A percentile compares a stretch with the other conserved stretches of the same genome.
Conservation (phyloP, 2,113 vertebrate genomes). For the Spermophilus dauricus region DNA sequence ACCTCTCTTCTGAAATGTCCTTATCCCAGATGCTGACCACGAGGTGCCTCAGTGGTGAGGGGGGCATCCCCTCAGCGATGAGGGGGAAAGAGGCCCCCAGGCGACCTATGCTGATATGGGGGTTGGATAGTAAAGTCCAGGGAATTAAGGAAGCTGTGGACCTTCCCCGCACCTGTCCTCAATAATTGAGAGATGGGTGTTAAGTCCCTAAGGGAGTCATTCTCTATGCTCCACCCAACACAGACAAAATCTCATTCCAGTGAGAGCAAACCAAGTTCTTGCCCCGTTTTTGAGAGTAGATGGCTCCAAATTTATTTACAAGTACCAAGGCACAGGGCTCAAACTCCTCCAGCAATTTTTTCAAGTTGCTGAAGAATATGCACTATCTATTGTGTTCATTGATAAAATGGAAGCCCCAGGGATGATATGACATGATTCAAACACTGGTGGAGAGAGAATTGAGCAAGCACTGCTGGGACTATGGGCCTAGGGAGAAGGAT, state of each 20-base stretch:
- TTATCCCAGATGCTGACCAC: too few relatives aligned
- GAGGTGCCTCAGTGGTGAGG: background rate
- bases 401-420: conserved; percentile 98
- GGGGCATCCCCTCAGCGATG: background rate
- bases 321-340: conserved; percentile 96
- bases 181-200: background rate
- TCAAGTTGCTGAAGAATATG: conserved; percentile 97
- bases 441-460: conserved; percentile 98
- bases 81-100: background rate
- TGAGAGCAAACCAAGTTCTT: conserved; percentile 98
- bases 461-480: conserved; percentile 97
- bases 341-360: conserved; percentile 97
- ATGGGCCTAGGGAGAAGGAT: conserved; percentile 98
- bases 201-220: background rate
- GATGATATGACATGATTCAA: conserved; percentile 98
- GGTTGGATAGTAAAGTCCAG: background rate
- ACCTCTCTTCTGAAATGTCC: background rate
- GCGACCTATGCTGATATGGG: background rate
- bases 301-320: conserved; percentile 98
- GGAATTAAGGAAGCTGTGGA: background rate
- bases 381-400: conserved; percentile 98
- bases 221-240: background rate
- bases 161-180: background rate
- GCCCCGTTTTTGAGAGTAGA: conserved; percentile 98
- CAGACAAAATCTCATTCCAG: conserved; percentile 97